Evolutionary conservation across 2,113 vertebrate species (phyloP).

Genomic region (Strix aluco): DNA sequence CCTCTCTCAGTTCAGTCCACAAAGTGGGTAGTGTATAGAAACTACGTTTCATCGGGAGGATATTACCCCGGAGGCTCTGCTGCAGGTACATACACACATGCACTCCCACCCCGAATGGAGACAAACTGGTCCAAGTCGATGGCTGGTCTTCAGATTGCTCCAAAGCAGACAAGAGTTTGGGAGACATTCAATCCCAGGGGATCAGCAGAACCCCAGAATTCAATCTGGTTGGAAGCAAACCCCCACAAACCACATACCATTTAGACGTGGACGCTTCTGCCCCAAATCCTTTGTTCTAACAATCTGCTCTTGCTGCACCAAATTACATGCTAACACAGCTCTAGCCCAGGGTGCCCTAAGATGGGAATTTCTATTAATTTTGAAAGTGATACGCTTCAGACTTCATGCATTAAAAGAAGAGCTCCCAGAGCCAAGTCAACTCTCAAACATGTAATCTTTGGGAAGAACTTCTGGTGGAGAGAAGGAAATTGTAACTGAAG

Average conservation of each 20-base stretch:
- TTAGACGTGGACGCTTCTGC: background rate
- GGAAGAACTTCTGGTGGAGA: background rate
- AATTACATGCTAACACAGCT: background rate
- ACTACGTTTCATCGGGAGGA: background rate
- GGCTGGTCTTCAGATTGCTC: background rate
- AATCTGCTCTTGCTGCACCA: background rate
- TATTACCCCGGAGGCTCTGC: rapidly evolving
- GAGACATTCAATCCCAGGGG: background rate
- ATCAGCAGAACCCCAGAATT: background rate
- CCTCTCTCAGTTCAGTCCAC: background rate
- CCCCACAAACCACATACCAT: background rate
- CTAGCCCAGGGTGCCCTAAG: background rate
- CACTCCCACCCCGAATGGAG: rapidly evolving
- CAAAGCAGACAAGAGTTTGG: background rate
- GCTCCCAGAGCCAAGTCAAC: background rate
- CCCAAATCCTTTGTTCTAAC: background rate
- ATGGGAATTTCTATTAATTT: background rate
- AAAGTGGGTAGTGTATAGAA: background rate
- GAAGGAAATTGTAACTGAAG: background rate
- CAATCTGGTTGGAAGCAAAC: background rate
- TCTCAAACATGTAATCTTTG: background rate
- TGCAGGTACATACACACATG: background rate
- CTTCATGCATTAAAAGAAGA: background rate
- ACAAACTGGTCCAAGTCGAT: background rate
- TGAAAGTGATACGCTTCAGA: background rate